These are phyloP conservation scores for Nyctibius grandis DNA, from an alignment of 2,797 vertebrate species.

Conservation along the genomic window DNA sequence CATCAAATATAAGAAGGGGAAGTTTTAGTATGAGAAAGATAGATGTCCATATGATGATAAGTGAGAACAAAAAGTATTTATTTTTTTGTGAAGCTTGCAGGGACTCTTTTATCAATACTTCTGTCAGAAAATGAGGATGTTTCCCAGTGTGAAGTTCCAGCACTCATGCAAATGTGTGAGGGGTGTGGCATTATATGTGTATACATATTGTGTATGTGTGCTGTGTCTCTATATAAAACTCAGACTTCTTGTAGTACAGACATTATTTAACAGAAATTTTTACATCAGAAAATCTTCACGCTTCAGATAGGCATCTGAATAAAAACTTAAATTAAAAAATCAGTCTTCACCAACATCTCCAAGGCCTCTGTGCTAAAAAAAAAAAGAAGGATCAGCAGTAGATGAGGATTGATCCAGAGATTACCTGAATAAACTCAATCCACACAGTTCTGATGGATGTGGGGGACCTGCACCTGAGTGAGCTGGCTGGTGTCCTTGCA, in stretches of 20 bases:
- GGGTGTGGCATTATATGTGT: neutral
- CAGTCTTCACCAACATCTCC: rapidly evolving
- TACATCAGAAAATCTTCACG: neutral
- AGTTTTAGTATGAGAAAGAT: neutral
- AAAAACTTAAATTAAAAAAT: neutral
- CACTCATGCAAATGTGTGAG: neutral
- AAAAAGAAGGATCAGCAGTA: neutral
- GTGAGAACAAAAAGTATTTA: neutral
- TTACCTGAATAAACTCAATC: neutral
- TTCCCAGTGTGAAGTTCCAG: neutral
- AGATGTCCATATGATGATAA: neutral
- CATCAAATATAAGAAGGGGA: neutral
- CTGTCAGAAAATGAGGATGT: neutral
- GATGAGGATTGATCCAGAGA: neutral
- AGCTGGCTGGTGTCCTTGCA: neutral
- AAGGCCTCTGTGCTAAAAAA: neutral
- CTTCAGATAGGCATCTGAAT: neutral
- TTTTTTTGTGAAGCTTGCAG: neutral
- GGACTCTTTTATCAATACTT: neutral
- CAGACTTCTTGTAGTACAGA: neutral
- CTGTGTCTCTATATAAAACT: neutral
- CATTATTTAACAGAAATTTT: neutral
- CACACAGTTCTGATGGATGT: neutral
- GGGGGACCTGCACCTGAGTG: rapidly evolving
- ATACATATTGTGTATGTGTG: neutral